Evolutionary conservation across 2,888 invertebrate genomes (phyloP), one percentile per base, ranked within the genome.

Genomic region (Prosopocoilus inquinatus): DNA sequence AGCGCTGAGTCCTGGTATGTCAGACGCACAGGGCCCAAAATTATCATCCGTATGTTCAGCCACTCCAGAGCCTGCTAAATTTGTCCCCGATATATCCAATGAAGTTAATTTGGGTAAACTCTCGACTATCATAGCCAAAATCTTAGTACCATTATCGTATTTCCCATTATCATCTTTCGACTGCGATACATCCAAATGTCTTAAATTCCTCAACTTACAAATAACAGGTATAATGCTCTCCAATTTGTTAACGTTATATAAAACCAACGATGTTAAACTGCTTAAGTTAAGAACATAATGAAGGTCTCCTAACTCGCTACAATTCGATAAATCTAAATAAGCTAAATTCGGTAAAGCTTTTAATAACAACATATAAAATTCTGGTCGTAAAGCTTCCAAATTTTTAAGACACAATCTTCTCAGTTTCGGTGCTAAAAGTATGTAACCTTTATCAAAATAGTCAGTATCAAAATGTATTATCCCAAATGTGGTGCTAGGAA

Each of bases 61-160:
- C 20, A 89, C 87, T 45, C 92, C 92, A 50, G 86, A 85, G 9
- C 96, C 94, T 38, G 96, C 94, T 61, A 98, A 80, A 80, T 98
- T 96, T 12, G 97, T 97, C 9, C 96, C 96, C 2, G 96, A 95
- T 71, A 98, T 94, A 78, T 98, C 97, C 66, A 98, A 79, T 16
- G 91, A 91, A 39, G 84, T 84, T 56, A 98, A 78, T 48, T 84
- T 75, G 0, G 90, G 89, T 66, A 98, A 80, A 70, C 81, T 85
- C 48, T 82, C 81, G 9, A 96, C 86, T 35, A 98, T 79, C 64
- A 82, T 81, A 15, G 84, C 79, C 38, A 98, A 78, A 32, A 87
- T 80, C 59, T 84, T 81, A 77, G 90, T 91, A 2, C 93, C 91
- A 65, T 88, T 84, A 34, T 83, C 80, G 74, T 88, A 96, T 59